Evolutionary conservation across 2,797 vertebrate species (phyloP), one percentile per base, ranked within the genome.

Genomic region (Neopelma chrysocephalum): DNA sequence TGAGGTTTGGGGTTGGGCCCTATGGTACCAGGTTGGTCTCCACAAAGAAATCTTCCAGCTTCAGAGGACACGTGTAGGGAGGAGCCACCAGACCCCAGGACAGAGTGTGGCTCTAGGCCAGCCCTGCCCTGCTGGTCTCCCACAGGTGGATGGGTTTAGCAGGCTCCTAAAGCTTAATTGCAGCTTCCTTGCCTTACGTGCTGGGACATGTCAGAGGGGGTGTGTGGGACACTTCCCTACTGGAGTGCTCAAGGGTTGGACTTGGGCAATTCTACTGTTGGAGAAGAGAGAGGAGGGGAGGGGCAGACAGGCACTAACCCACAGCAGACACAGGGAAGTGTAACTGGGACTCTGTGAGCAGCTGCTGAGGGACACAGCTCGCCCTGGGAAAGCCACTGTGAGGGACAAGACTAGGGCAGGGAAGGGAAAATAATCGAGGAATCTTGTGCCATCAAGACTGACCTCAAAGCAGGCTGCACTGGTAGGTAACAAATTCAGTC

Each of bases 401-500:
- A n/a, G 18, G 65, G 75, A 79, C 29, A 34, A 61, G 80, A 60
- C 40, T 4, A 14, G 72, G 82, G 34, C 2, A 70, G 65, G 78
- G 51, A 17, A 88, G 48, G 17, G 66, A 43, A 70, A 80, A 79
- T 12, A 21, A 79, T 29, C 3, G 8, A 66, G 94, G 80, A 57
- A 82, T 42, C 81, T 68, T 22, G 40, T 3, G 3, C 75, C 77
- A 72, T 47, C 72, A 42, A 34, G 79, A 82, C 87, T 61, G 42
- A 95, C 71, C 76, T 93, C 91, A 91, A 87, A 91, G 83, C 94
- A 65, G 77, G 80, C 90, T 83, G 78, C 75, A 68, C 50, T 48
- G 77, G 80, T 18, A 76, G 68, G 27, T 76, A 78, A 75, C 23
- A 0, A 85, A 56, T 45, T 77, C 58, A 60, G 68, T 34, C 31